Percentiles rank a stretch among this genome's conserved stretches.
These are phyloP conservation scores for Folsomia candida DNA, from an alignment of 2,888 invertebrate genomes.

Conservation along the genomic window DNA sequence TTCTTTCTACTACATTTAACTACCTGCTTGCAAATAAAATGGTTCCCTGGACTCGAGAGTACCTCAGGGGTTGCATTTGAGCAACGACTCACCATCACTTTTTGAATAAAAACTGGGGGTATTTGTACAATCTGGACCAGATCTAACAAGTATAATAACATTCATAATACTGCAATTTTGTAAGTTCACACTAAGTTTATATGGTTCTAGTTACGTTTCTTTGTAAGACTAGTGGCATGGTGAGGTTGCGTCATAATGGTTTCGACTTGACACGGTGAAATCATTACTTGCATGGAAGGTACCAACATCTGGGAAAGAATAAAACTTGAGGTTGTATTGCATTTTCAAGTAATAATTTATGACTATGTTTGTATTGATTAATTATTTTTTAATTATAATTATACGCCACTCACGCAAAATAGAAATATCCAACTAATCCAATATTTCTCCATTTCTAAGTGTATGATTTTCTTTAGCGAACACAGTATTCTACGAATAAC, in stretches of 20 bases:
- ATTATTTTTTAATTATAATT: neutral
- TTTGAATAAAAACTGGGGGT: conserved; percentile 33
- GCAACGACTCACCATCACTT: conserved; percentile 32
- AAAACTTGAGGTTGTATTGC: neutral
- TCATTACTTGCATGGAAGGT: neutral
- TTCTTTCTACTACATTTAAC: no score
- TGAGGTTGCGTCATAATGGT: conserved; percentile 26
- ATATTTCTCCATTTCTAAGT: neutral
- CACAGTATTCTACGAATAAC: no score
- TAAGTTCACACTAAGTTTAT: neutral
- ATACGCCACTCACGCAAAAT: neutral
- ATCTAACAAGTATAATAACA: conserved; percentile 10
- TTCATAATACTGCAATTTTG: neutral
- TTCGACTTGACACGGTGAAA: conserved; percentile 32
- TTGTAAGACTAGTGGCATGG: conserved; percentile 26
- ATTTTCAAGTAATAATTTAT: neutral
- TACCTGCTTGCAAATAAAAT: conserved; percentile 32
- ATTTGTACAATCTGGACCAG: conserved; percentile 31
- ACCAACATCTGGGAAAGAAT: neutral
- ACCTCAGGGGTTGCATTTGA: conserved; percentile 18
- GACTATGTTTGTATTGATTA: no score
- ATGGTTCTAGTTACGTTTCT: conserved; percentile 20
- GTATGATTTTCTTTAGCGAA: no score
- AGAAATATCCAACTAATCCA: neutral
- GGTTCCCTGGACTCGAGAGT: conserved; percentile 15